Conservation (phyloP, 1,140 invertebrate genomes). For the Drosophila repleta region DNA sequence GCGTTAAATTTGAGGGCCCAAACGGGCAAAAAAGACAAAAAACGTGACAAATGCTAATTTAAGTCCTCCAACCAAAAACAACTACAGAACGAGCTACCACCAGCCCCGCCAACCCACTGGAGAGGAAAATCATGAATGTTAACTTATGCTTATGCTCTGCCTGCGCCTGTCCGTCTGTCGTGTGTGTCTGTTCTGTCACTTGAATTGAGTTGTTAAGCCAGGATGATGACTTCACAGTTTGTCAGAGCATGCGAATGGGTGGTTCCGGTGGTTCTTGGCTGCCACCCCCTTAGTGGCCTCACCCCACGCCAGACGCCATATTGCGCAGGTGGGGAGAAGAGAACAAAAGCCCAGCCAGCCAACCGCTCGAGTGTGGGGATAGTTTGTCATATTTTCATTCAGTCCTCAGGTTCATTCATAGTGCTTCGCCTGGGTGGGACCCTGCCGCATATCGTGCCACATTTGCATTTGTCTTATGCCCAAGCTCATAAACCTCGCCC, state of each 20-base stretch:
- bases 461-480: conserved; percentile 73
- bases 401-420: conserved; percentile 1
- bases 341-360: conserved; percentile 25
- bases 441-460: conserved; percentile 59
- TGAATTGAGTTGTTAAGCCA: conserved; percentile 80
- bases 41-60: conserved; percentile 82
- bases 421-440: background rate
- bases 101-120: conserved; percentile 16
- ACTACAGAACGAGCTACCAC: conserved; percentile 42
- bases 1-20: conserved; percentile 58
- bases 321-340: conserved; percentile 16
- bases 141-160: conserved; percentile 66
- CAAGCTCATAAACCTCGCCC: conserved; percentile 41
- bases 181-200: conserved; percentile 50
- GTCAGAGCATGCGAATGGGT: conserved; percentile 71
- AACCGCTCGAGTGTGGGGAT: conserved; percentile 43
- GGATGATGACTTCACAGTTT: conserved; percentile 83
- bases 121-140: conserved; percentile 68
- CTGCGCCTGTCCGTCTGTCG: conserved; percentile 30
- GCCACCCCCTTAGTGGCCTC: conserved; percentile 8
- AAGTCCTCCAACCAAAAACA: conserved; percentile 66
- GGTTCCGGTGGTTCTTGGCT: conserved; percentile 28
- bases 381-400: conserved; percentile 59
- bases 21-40: conserved; percentile 44
- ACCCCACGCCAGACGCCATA: background rate